phyloP scores from a whole-genome alignment of 2,113 vertebrate genomes.

The Bothrops jararaca region DNA sequence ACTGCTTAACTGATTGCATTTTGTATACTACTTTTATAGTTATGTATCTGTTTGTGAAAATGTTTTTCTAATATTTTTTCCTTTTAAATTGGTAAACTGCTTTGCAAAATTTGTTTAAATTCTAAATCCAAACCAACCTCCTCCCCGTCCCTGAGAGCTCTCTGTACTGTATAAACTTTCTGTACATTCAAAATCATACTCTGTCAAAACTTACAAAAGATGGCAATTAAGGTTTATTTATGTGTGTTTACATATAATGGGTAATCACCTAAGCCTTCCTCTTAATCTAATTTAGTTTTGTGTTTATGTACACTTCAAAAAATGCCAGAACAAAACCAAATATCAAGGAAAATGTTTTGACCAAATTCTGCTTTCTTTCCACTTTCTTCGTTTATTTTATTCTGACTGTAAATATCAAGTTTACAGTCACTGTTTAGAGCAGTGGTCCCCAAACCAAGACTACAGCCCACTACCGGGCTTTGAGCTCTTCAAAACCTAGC shows the following conservation, averaged over 20 bases:
- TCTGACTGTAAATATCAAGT: slow-evolving; percentile 37
- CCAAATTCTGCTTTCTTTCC: slow-evolving; percentile 32
- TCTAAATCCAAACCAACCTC: neutral
- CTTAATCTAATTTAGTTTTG: neutral
- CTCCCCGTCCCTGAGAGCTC: neutral
- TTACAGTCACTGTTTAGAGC: neutral
- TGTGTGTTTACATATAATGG: neutral
- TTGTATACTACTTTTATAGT: neutral
- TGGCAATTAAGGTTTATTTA: neutral
- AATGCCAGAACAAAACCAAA: slow-evolving; percentile 12
- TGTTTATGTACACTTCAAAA: neutral
- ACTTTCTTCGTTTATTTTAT: slow-evolving; percentile 40
- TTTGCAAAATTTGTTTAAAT: neutral
- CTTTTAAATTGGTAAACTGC: neutral
- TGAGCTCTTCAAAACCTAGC: too few species aligned
- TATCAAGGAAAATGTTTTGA: neutral
- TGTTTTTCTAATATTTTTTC: neutral
- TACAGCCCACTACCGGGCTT: too few species aligned
- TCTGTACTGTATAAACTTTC: neutral
- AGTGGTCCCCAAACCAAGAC: too few species aligned
- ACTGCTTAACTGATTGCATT: neutral
- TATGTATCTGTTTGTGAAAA: neutral
- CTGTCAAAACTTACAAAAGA: neutral
- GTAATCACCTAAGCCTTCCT: neutral
- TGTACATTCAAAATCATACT: neutral